Evolutionary conservation across 30 jellyfish, hydroid and myxozoan genomes (phyloP), one percentile per base, ranked within the genome.

Genomic region (Cassiopea andromeda): DNA sequence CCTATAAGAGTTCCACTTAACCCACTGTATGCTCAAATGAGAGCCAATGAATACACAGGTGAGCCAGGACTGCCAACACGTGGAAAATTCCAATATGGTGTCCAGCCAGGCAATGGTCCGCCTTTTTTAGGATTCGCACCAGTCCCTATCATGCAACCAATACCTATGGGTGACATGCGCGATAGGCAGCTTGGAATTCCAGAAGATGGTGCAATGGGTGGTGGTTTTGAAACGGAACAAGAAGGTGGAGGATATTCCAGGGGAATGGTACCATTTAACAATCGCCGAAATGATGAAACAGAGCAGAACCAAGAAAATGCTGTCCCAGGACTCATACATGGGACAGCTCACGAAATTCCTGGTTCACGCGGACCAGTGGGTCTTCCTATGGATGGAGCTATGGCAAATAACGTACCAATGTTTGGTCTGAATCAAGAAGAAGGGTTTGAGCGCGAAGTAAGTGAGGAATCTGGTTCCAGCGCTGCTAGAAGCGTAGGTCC

Each of bases 101-200:
- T 89, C 2, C 91, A 82, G 78, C 91, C 95, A 0, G 82, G 80
- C 27, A 80, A 73, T 14, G 84, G 95, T 46, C 90, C 90, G 38
- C 91, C 90, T n/a, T 89, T 89, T 81, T 68, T 85, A 46, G 99
- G 99, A 47, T 96, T 75, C 73, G 92, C 88, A 48, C 87, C 98
- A 15, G 97, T 96, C 19, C 99, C 99, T 1, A 79, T 92, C 17
- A 94, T 92, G 87, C 83, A 86, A 45, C 93, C 90, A 12, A 92
- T 85, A 46, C 97, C 93, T 48, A 76, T 89, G 85, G 60, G 74
- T 67, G 61, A 48, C 49, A 46, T 17, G 27, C 50, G 54, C 46
- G 80, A 48, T 5, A 72, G 75, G 7, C 80, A 69, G 6, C 81
- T 15, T 15, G 83, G 83, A 18, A 6, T 58, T 13, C 83, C 67